Evolutionary conservation across 2,888 invertebrate species (phyloP).

Genomic region (Drosophila anomelani): DNA sequence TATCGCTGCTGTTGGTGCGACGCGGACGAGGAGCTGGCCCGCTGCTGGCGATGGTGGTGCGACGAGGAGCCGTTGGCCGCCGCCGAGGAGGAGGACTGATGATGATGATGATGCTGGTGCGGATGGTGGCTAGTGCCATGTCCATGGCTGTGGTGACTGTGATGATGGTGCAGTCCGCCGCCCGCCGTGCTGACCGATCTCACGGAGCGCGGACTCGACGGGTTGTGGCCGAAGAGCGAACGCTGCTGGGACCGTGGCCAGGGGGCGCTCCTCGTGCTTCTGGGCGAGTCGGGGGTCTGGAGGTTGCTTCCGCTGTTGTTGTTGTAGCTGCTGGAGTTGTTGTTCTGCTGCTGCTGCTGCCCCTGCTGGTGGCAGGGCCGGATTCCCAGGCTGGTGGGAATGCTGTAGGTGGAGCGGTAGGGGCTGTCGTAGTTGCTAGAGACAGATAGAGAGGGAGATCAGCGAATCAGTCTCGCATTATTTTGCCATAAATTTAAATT

Average conservation of each 20-base stretch:
- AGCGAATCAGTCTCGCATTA: constrained; percentile 72
- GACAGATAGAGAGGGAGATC: constrained; percentile 34
- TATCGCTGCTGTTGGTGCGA: constrained; percentile 85
- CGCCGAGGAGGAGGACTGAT: constrained; percentile 55
- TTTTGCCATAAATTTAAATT: constrained; percentile 82
- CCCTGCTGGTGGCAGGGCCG: constrained; percentile 81
- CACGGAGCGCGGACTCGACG: constrained; percentile 92
- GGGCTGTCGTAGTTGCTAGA: constrained; percentile 85
- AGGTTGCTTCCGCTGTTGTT: constrained; percentile 79
- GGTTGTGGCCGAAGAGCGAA: constrained; percentile 90
- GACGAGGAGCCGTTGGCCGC: constrained; percentile 51
- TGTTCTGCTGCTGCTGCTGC: constrained; percentile 63
- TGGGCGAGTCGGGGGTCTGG: constrained; percentile 88
- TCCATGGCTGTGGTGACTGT: constrained; percentile 78
- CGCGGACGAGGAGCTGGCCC: constrained; percentile 84
- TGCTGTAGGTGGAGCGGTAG: constrained; percentile 86
- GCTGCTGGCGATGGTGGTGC: constrained; percentile 78
- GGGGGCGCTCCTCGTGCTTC: constrained; percentile 93
- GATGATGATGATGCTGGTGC: constrained; percentile 62
- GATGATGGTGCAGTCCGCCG: constrained; percentile 81
- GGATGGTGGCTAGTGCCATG: constrained; percentile 73
- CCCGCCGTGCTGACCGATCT: constrained; percentile 87
- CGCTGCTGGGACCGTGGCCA: constrained; percentile 91
- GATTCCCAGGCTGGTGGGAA: constrained; percentile 85
- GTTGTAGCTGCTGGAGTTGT: constrained; percentile 80